These are phyloP conservation scores for Acanthoscelides obtectus DNA, from an alignment of 2,888 invertebrate species.

Conservation along the genomic window DNA sequence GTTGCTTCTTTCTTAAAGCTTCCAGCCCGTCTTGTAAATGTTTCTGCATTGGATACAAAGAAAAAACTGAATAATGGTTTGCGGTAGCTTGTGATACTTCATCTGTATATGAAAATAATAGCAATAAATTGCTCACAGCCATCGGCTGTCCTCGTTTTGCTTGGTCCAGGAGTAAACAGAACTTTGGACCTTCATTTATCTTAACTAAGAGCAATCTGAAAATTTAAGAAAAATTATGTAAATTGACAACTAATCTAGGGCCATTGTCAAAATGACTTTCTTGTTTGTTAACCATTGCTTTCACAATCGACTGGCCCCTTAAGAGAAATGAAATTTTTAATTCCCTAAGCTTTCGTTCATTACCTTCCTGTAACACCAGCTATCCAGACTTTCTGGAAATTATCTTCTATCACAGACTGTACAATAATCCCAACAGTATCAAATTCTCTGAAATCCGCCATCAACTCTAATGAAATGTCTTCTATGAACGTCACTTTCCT, in stretches of 20 bases:
- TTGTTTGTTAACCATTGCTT: too few species aligned
- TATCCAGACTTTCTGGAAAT: slow-evolving; percentile 57
- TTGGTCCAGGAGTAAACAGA: slow-evolving; percentile 51
- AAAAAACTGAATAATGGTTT: slow-evolving; percentile 59
- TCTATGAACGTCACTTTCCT: slow-evolving; percentile 44
- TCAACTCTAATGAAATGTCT: slow-evolving; percentile 39
- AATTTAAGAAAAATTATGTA: too few species aligned
- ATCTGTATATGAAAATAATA: slow-evolving; percentile 49
- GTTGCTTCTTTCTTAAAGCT: slow-evolving; percentile 43
- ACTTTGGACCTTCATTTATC: slow-evolving; percentile 46
- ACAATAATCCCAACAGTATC: slow-evolving; percentile 69
- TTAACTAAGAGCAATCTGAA: slow-evolving; percentile 45
- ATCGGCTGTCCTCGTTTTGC: slow-evolving; percentile 56
- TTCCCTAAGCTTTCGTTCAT: too few species aligned
- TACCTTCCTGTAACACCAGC: slow-evolving; percentile 55
- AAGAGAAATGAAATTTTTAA: too few species aligned
- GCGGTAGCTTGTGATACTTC: slow-evolving; percentile 57
- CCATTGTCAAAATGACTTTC: too few species aligned
- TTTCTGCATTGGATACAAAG: slow-evolving; percentile 56
- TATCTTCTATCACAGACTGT: slow-evolving; percentile 50
- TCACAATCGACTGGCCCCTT: too few species aligned
- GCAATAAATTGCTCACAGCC: slow-evolving; percentile 59
- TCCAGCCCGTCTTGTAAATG: slow-evolving; percentile 50
- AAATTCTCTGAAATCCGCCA: slow-evolving; percentile 57
- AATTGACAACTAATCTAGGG: too few species aligned